phyloP scores from a whole-genome alignment of 2,888 invertebrate species.

The Himalopsyche anomala region DNA sequence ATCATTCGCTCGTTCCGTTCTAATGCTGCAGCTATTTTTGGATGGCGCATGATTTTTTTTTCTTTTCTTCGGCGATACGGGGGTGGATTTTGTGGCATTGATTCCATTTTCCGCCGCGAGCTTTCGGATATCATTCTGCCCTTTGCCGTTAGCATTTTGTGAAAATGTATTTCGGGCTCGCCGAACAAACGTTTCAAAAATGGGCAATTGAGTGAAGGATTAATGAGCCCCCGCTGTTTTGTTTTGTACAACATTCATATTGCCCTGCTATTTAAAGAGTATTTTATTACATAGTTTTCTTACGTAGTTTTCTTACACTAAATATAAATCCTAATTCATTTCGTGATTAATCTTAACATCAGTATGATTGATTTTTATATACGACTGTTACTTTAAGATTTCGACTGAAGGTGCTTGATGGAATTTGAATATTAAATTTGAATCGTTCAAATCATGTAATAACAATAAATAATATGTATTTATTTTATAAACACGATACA shows the following conservation, averaged over 20 bases:
- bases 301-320: too few relatives aligned
- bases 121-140: slow-evolving; percentile 8
- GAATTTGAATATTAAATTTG: too few relatives aligned
- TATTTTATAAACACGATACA: too few relatives aligned
- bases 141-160: slow-evolving; percentile 11
- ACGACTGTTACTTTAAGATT: too few relatives aligned
- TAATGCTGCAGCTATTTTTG: slow-evolving; percentile 4
- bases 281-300: background rate
- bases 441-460: too few relatives aligned
- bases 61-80: background rate
- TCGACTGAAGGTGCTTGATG: too few relatives aligned
- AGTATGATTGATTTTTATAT: too few relatives aligned
- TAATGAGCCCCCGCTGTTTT: background rate
- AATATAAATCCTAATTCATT: too few relatives aligned
- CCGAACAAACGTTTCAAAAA: slow-evolving; percentile 11
- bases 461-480: too few relatives aligned
- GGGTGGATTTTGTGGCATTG: slow-evolving; percentile 27
- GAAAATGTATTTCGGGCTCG: slow-evolving; percentile 2
- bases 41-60: background rate
- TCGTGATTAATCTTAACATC: too few relatives aligned
- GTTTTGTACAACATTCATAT: background rate
- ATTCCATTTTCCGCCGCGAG: slow-evolving; percentile 9
- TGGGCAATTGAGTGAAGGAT: slow-evolving; percentile 27
- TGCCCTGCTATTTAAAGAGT: background rate
- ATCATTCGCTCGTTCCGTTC: slow-evolving; percentile 3